Percentiles rank a stretch among this genome's conserved stretches.
Evolutionary conservation across 2,888 invertebrate genomes (phyloP).

Genomic region (Rosalia funebris): DNA sequence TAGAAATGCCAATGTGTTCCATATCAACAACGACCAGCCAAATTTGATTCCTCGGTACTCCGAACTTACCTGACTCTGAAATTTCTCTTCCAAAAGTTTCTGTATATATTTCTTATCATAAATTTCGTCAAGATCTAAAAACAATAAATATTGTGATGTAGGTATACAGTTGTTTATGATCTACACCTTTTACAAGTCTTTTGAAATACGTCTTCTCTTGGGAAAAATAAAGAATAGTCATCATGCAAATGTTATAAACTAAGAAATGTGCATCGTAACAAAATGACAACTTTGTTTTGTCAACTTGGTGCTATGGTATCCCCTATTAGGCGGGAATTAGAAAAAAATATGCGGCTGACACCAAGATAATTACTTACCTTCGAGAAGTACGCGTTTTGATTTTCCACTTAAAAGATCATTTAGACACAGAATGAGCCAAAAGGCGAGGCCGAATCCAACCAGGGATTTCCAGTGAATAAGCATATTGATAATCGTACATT

Average conservation of each 20-base stretch:
- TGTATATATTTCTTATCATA: constrained; percentile 31
- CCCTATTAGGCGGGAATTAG: no score
- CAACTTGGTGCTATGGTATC: no score
- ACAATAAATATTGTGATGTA: no score
- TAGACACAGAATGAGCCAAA: constrained; percentile 53
- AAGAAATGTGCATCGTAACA: no score
- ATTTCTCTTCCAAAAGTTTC: constrained; percentile 22
- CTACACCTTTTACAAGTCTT: no score
- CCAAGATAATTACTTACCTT: constrained; percentile 28
- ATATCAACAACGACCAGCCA: constrained; percentile 44
- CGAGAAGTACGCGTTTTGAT: constrained; percentile 21
- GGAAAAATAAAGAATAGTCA: no score
- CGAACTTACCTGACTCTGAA: constrained; percentile 26
- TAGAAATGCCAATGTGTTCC: constrained; percentile 47
- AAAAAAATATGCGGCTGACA: no score
- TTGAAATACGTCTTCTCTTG: no score
- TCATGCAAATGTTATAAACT: no score
- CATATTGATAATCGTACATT: constrained; percentile 38
- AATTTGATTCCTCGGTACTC: constrained; percentile 33
- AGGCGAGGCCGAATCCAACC: constrained; percentile 51
- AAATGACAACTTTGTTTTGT: background rate
- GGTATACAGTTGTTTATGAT: no score
- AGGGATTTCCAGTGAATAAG: constrained; percentile 54
- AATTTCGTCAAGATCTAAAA: constrained; percentile 35
- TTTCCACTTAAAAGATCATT: constrained; percentile 46